These are phyloP conservation scores for Lutraria lutraria DNA, from an alignment of 2,888 invertebrate species.

Conservation along the genomic window DNA sequence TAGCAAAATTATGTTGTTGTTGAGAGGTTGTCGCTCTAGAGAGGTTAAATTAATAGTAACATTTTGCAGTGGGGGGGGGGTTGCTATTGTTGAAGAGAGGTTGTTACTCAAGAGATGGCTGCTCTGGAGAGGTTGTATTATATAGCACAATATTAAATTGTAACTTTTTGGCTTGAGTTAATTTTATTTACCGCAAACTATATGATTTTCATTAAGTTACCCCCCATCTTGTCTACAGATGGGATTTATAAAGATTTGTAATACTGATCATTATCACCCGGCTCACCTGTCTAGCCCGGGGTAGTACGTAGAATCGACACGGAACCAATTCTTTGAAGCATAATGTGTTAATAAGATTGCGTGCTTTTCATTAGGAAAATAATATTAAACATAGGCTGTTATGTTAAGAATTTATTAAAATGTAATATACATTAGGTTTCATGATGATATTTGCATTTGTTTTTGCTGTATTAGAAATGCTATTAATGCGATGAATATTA, in stretches of 20 bases:
- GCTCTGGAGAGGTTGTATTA: too few relatives aligned
- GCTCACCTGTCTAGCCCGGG: conserved; percentile 19
- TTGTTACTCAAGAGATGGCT: too few relatives aligned
- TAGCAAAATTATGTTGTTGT: too few relatives aligned
- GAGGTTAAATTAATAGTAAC: too few relatives aligned
- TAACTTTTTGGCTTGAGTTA: background rate
- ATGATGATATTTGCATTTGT: conserved; percentile 6
- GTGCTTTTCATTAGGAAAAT: conserved; percentile 23
- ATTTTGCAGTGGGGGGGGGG: too few relatives aligned
- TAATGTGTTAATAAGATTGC: conserved; percentile 1
- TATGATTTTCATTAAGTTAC: background rate
- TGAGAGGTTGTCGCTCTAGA: too few relatives aligned
- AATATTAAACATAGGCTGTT: conserved; percentile 5
- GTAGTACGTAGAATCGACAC: background rate
- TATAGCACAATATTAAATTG: background rate
- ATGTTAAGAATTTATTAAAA: conserved; percentile 16
- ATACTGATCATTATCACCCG: background rate
- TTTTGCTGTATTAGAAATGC: conserved; percentile 7
- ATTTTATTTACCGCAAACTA: conserved; percentile 6
- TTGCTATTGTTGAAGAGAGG: too few relatives aligned
- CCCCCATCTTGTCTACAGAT: background rate
- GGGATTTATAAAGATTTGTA: background rate
- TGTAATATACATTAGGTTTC: conserved; percentile 12
- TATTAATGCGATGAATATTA: conserved; percentile 2
- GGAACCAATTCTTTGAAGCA: background rate